A percentile compares a stretch with the other conserved stretches of the same genome.
These are phyloP conservation scores for Pelagia noctiluca DNA, from an alignment of 30 jellyfish, hydroid and myxozoan genomes.

Conservation along the genomic window DNA sequence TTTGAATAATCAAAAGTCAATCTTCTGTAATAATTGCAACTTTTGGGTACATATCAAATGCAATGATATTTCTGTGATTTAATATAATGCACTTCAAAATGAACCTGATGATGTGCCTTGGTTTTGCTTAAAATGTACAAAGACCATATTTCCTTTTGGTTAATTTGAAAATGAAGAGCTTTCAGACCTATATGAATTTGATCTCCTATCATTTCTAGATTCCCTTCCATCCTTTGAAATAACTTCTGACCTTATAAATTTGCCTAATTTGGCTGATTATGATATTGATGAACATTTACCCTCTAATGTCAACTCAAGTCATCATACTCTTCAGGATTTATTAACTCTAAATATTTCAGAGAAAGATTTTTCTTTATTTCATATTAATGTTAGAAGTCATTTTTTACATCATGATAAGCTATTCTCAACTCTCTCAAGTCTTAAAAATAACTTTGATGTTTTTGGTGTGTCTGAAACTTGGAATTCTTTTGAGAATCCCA, in stretches of 20 bases:
- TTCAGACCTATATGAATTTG: constrained; percentile 21
- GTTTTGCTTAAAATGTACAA: too few relatives aligned
- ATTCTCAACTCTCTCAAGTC: constrained; percentile 26
- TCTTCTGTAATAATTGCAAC: constrained; percentile 20
- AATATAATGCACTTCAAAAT: neutral
- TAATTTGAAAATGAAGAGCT: constrained; percentile 37
- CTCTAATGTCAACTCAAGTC: constrained; percentile 53
- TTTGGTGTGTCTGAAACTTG: too few relatives aligned
- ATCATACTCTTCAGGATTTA: too few relatives aligned
- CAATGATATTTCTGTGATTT: neutral
- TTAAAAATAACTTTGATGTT: too few relatives aligned
- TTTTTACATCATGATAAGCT: constrained; percentile 32
- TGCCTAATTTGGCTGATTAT: constrained; percentile 41
- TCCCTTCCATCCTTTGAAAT: constrained; percentile 48
- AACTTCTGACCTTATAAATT: constrained; percentile 51
- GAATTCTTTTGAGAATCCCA: too few relatives aligned
- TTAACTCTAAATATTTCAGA: constrained; percentile 29
- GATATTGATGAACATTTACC: too few relatives aligned
- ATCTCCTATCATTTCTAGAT: constrained; percentile 45
- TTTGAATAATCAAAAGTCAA: constrained; percentile 4
- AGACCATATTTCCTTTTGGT: constrained; percentile 41
- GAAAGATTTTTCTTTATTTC: constrained; percentile 31
- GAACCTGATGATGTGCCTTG: too few relatives aligned
- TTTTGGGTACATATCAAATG: constrained; percentile 27
- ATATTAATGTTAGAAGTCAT: constrained; percentile 34